Evolutionary conservation across 2,888 invertebrate genomes (phyloP), one percentile per base, ranked within the genome.

Genomic region (Euplagia quadripunctaria): DNA sequence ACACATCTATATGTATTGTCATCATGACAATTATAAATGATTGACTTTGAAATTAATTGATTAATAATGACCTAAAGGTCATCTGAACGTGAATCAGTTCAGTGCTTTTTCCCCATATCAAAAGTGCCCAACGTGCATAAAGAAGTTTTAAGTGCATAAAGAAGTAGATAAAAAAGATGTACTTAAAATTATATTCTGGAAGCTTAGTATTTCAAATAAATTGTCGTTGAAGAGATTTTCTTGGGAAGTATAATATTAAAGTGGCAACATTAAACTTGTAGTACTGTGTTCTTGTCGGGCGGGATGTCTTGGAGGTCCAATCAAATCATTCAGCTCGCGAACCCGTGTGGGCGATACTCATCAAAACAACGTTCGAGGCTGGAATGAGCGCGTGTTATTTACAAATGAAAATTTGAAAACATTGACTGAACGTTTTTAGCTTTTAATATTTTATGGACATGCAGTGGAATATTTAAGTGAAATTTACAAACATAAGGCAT

Each of bases 291-390:
- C 80, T 84, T 82, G 85, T 84, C 88, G 88, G 89, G 88, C 86
- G 89, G 85, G 85, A 85, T 82, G 80, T 83, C 83, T 85, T 71
- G 85, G 82, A 87, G 86, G 87, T 85, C 87, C 91, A 89, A 92
- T 91, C 88, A 91, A 91, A 91, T 90, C 91, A 92, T 91, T 92
- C 86, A 84, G 89, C 86, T 89, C 85, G 87, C 85, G 86, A 83
- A 86, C 85, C 81, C 87, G 85, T 87, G 94, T 93, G 91, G 91
- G 92, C 84, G 90, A 91, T 85, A 86, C 82, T 81, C 85, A 88
- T 87, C 91, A 92, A 91, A 92, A 92, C 89, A 90, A 88, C 86
- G 82, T 71, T 79, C 81, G 79, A 83, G 73, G 78, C 80, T 79
- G 84, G 82, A 83, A 84, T 84, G 85, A 83, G 85, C 89, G 91